These are phyloP conservation scores for Phymastichus coffea DNA, from an alignment of 1,140 invertebrate genomes.

Conservation along the genomic window DNA sequence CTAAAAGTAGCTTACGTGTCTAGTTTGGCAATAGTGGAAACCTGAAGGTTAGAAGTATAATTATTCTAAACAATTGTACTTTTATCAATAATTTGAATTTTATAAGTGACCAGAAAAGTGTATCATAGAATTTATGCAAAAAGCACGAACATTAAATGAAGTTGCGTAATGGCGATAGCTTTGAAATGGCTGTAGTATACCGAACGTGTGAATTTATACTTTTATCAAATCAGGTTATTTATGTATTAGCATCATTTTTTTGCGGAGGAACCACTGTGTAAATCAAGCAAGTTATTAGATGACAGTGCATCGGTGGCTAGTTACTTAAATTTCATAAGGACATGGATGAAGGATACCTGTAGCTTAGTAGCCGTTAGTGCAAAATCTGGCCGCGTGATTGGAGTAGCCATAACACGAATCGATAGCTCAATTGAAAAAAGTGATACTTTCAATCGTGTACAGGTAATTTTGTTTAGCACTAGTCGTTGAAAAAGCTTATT, in stretches of 20 bases:
- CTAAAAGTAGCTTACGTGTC: no score
- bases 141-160: no score
- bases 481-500: slow-evolving; percentile 6
- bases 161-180: no score
- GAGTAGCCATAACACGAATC: slow-evolving; percentile 56
- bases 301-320: slow-evolving; percentile 57
- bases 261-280: slow-evolving; percentile 54
- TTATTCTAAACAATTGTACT: no score
- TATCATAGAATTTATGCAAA: no score
- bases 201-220: background rate
- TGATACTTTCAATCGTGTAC: slow-evolving; percentile 37
- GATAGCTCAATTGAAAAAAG: slow-evolving; percentile 37
- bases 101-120: no score
- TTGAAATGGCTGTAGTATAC: no score
- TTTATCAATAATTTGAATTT: no score
- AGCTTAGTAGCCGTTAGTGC: slow-evolving; percentile 62
- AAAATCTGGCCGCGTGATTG: slow-evolving; percentile 55
- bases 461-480: slow-evolving; percentile 34
- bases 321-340: slow-evolving; percentile 55
- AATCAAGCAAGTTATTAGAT: slow-evolving; percentile 49
- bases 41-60: no score
- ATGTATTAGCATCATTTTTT: slow-evolving; percentile 55
- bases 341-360: slow-evolving; percentile 64
- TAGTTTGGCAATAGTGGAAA: no score
- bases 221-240: no score